Evolutionary conservation across 2,888 invertebrate genomes (phyloP).

Genomic region (Lasioglossum villosulum): DNA sequence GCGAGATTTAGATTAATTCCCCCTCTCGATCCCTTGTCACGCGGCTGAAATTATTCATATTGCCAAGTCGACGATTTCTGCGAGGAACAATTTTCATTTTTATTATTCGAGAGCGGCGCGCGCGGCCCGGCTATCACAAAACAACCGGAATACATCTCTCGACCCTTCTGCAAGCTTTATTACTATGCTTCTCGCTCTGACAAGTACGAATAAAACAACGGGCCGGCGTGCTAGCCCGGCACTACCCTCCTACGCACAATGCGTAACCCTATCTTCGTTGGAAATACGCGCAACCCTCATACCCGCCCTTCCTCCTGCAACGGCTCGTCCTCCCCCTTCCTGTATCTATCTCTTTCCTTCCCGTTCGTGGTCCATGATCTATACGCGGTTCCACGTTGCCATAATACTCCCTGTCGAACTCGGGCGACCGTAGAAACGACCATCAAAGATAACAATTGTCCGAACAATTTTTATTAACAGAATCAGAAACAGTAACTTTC

Average conservation of each 20-base stretch:
- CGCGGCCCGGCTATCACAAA: conserved; percentile 40
- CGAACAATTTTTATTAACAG: background rate
- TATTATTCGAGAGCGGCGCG: conserved; percentile 29
- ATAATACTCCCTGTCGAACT: background rate
- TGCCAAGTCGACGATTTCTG: background rate
- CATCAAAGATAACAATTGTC: background rate
- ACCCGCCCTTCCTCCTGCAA: conserved; percentile 53
- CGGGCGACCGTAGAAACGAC: background rate
- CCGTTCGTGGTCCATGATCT: conserved; percentile 16
- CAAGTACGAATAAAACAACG: conserved; percentile 69
- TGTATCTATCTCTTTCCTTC: conserved; percentile 39
- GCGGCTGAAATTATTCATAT: conserved; percentile 18
- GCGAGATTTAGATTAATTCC: background rate
- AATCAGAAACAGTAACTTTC: conserved; percentile 19
- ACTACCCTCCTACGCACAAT: conserved; percentile 72
- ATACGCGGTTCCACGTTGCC: background rate
- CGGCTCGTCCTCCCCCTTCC: conserved; percentile 32
- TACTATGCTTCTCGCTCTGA: conserved; percentile 65
- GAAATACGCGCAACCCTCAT: conserved; percentile 61
- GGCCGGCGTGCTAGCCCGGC: conserved; percentile 43
- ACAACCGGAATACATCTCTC: conserved; percentile 49
- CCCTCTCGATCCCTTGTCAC: background rate
- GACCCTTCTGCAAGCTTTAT: conserved; percentile 61
- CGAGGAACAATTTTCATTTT: conserved; percentile 37
- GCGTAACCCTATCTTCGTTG: conserved; percentile 73